These are phyloP conservation scores for Mellivora capensis DNA, from an alignment of 2,113 vertebrate genomes.

Conservation along the genomic window DNA sequence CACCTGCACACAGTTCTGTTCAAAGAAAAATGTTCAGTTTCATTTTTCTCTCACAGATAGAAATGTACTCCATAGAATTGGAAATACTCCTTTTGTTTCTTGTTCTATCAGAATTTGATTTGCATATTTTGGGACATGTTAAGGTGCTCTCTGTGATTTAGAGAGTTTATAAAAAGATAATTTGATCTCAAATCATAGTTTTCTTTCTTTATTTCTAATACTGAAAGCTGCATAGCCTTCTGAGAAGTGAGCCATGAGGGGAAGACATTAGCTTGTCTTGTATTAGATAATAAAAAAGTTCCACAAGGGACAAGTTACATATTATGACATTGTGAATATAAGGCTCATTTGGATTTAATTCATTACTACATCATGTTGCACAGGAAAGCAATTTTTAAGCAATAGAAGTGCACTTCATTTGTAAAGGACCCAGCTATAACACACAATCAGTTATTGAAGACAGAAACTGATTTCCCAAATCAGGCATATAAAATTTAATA, in stretches of 20 bases:
- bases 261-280: constrained; percentile 61
- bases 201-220: constrained; percentile 52
- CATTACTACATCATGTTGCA: constrained; percentile 71
- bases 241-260: constrained; percentile 50
- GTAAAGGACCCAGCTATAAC: constrained; percentile 39
- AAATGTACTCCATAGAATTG: constrained; percentile 24
- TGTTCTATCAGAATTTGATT: constrained; percentile 49
- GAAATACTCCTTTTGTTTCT: constrained; percentile 38
- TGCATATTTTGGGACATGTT: constrained; percentile 45
- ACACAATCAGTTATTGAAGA: constrained; percentile 62
- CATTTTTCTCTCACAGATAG: constrained; percentile 47
- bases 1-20: constrained; percentile 34
- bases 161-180: constrained; percentile 68
- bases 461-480: constrained; percentile 76
- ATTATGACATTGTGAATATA: constrained; percentile 61
- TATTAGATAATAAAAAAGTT: constrained; percentile 73
- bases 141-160: constrained; percentile 63
- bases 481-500: constrained; percentile 68
- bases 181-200: constrained; percentile 43
- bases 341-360: constrained; percentile 76
- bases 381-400: constrained; percentile 75
- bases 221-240: background rate
- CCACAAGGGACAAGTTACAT: constrained; percentile 70
- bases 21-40: constrained; percentile 56
- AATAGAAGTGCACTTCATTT: constrained; percentile 69